Evolutionary conservation across 2,888 invertebrate genomes (phyloP), one percentile per base, ranked within the genome.

Genomic region (Epicampocera succincta): DNA sequence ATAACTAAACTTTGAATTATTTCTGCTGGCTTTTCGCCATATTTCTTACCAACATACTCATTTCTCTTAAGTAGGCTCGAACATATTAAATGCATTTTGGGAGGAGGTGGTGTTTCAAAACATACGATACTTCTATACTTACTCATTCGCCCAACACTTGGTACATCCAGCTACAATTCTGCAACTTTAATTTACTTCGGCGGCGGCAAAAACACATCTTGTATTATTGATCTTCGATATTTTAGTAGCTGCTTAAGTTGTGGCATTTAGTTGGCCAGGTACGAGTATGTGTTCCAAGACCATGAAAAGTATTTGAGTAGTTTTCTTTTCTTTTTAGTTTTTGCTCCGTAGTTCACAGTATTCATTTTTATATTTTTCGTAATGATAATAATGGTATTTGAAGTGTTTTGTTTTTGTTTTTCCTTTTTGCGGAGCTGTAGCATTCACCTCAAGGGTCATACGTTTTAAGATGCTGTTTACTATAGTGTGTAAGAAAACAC

Each of bases 41-140:
- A 68, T 33, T 50, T 29, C 40, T 68, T 52, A 15, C 21, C 17
- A 46, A 61, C 46, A 71, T 54, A 33, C 54, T 66, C 19, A 66
- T 52, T 74, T 60, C 42, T 19, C 78, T 75, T 78, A 78, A 82
- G 74, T 78, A 82, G 82, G 78, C 74, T 82, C 82, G 66, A 82
- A 78, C 82, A 82, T 78, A 78, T 71, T 72, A 29, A 73, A 74
- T 60, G n/a, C n/a, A 46, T 33, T 54, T 60, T 46, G n/a, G 42
- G 21, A 56, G 72, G 33, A 50, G 65, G 44, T 56, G 29, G 19
- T 78, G 29, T n/a, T 13, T 33, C 68, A 6, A 29, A 42, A n/a
- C n/a, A n/a, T n/a, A n/a, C n/a, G 29, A 42, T 71, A 48, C 13
- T 44, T 56, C 33, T n/a, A 50, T 33, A 33, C 2, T 6, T 29